Conservation (phyloP, 1,140 invertebrate genomes). For the Ostrea denselamellosa region DNA sequence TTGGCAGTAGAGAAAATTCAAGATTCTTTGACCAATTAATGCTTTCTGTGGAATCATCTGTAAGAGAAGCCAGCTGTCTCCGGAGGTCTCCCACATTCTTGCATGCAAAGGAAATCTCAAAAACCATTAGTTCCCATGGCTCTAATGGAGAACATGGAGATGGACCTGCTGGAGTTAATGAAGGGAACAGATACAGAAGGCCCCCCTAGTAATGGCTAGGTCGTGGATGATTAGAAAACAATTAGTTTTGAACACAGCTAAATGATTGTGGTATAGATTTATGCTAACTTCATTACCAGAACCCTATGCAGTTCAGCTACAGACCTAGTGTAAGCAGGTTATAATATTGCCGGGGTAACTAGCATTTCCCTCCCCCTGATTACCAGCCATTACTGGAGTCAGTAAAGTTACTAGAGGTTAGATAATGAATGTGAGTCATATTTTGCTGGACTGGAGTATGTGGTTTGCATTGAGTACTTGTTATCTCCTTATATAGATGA, state of each 20-base stretch:
- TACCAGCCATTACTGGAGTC: too few relatives aligned
- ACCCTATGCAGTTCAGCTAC: background rate
- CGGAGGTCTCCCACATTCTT: background rate
- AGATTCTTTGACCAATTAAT: background rate
- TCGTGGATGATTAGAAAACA: background rate
- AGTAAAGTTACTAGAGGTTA: background rate
- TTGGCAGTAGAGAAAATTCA: background rate
- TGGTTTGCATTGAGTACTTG: background rate
- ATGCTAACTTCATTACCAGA: conserved; percentile 5
- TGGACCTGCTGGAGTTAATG: background rate
- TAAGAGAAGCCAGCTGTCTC: too few relatives aligned
- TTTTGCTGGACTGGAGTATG: background rate
- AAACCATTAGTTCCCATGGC: conserved; percentile 5
- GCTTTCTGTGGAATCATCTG: background rate
- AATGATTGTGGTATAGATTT: background rate
- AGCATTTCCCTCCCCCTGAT: too few relatives aligned
- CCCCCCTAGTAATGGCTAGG: background rate
- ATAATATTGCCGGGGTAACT: too few relatives aligned
- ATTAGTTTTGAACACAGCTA: background rate
- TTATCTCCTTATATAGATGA: background rate
- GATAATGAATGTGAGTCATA: background rate
- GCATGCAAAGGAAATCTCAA: background rate
- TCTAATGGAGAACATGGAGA: background rate
- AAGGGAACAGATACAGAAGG: background rate
- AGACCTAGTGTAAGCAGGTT: background rate